Evolutionary conservation across 2,113 vertebrate species (phyloP).

Genomic region (Protomyctophum bolini): DNA sequence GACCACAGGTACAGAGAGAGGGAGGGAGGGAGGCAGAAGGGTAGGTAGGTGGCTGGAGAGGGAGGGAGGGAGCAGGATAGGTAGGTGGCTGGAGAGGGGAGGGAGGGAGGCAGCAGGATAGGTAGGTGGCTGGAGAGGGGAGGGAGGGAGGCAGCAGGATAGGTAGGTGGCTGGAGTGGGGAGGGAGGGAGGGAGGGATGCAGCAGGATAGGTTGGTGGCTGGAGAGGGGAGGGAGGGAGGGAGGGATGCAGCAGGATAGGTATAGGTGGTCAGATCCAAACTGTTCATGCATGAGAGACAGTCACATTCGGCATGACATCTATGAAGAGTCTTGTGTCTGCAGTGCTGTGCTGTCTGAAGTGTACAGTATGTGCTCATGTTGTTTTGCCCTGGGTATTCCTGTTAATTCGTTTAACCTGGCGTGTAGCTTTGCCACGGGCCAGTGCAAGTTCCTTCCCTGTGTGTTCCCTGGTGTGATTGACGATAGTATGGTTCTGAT

Average conservation of each 20-base stretch:
- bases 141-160: not conserved
- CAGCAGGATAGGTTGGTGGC: not conserved
- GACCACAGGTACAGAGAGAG: slow-evolving; percentile 27
- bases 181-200: slow-evolving; percentile 7
- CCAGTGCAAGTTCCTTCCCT: no score
- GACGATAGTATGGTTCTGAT: no score
- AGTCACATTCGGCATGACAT: no score
- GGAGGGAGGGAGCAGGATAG: not conserved
- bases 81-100: not conserved
- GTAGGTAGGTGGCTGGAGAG: not conserved
- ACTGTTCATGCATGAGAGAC: no score
- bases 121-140: not conserved
- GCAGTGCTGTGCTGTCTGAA: no score
- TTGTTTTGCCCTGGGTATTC: no score
- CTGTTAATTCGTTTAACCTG: no score
- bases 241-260: not conserved
- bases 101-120: not conserved
- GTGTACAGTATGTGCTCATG: no score
- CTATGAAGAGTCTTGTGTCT: no score
- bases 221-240: slow-evolving; percentile 18
- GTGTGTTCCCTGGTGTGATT: no score
- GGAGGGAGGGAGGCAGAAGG: not conserved
- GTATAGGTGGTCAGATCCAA: not conserved
- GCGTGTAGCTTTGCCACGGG: no score
- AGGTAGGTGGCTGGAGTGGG: not conserved